Percentiles rank a stretch among this genome's conserved stretches.
Evolutionary conservation across 2,888 invertebrate species (phyloP).

Genomic region (Callosobruchus maculatus): DNA sequence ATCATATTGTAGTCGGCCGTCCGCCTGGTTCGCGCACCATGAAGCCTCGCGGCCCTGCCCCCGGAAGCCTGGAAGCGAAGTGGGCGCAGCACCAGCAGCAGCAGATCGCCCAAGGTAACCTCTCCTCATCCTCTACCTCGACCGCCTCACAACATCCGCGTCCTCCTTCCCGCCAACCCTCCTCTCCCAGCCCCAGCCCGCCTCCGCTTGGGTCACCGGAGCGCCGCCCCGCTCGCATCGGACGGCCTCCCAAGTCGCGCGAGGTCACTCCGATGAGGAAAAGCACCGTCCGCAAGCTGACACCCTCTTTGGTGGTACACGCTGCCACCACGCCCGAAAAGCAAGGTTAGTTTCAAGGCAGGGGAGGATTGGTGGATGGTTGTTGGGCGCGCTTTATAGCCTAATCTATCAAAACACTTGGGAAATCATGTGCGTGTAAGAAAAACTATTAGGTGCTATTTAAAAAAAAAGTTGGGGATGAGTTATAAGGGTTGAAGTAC

Average conservation of each 20-base stretch:
- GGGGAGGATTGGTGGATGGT: background rate
- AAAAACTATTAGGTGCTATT: too few relatives aligned
- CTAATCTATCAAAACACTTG: too few relatives aligned
- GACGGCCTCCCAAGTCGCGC: background rate
- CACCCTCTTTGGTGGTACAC: background rate
- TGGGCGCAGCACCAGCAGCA: slow-evolving; percentile 35
- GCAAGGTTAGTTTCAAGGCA: background rate
- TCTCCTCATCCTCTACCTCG: background rate
- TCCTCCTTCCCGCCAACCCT: background rate
- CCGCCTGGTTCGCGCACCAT: slow-evolving; percentile 48
- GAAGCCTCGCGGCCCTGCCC: slow-evolving; percentile 20
- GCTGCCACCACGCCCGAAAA: background rate
- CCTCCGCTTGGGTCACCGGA: background rate
- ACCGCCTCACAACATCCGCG: slow-evolving; percentile 9
- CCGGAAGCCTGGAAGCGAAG: slow-evolving; percentile 35
- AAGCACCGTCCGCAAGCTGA: slow-evolving; percentile 4
- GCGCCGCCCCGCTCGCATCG: background rate
- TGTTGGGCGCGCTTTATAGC: too few relatives aligned
- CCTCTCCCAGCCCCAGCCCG: background rate
- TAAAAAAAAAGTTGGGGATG: too few relatives aligned
- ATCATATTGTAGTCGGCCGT: slow-evolving; percentile 49
- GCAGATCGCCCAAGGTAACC: slow-evolving; percentile 41
- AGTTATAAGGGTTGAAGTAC: too few relatives aligned
- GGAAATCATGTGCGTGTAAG: too few relatives aligned
- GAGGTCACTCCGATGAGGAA: background rate